A percentile compares a stretch with the other conserved stretches of the same genome.
Conservation (phyloP, 2,113 vertebrate species). For the Noturus placidus region DNA sequence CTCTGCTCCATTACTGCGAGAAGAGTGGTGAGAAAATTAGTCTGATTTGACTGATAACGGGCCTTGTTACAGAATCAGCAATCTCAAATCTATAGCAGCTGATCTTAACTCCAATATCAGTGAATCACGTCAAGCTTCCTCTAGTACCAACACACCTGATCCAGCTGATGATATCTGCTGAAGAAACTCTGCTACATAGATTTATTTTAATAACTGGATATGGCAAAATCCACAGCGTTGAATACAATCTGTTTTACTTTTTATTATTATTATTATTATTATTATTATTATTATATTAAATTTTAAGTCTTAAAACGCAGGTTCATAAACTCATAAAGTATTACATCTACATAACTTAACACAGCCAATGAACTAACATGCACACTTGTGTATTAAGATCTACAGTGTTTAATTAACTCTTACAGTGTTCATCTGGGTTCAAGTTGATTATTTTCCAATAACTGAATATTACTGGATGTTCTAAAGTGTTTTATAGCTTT, state of each 20-base stretch:
- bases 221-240: background rate
- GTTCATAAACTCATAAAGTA: background rate
- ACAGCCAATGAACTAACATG: background rate
- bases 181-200: background rate
- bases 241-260: background rate
- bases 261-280: too few species aligned
- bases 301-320: background rate
- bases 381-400: background rate
- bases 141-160: background rate
- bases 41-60: conserved; percentile 18
- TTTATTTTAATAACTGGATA: background rate
- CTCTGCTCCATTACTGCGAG: conserved; percentile 72
- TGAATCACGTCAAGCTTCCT: background rate
- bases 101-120: background rate
- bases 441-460: background rate
- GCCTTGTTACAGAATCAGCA: background rate
- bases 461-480: background rate
- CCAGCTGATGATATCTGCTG: background rate
- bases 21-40: conserved; percentile 18
- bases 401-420: background rate
- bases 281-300: too few species aligned
- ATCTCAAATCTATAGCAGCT: background rate
- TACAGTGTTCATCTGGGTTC: background rate
- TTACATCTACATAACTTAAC: background rate
- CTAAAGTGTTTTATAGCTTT: background rate